Percentiles rank a stretch among this genome's conserved stretches.
Conservation (phyloP, 2,888 invertebrate species). For the Catonia carolina region DNA sequence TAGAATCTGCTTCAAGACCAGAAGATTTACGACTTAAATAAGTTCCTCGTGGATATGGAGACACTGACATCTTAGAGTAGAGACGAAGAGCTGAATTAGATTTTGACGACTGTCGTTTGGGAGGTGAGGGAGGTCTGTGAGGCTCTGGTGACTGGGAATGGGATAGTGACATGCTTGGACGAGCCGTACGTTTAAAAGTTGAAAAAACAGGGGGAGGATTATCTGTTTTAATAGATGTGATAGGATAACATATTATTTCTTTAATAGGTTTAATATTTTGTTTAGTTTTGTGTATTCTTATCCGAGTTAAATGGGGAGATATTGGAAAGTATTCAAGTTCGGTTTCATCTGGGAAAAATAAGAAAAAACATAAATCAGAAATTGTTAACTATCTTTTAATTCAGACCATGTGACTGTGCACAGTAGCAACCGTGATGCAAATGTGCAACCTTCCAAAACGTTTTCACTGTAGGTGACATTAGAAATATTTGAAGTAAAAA, state of each 20-base stretch:
- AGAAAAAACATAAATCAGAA: conserved; percentile 17
- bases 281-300: conserved; percentile 62
- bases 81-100: conserved; percentile 62
- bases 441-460: background rate
- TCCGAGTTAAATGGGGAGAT: conserved; percentile 71
- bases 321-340: conserved; percentile 78
- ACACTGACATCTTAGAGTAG: conserved; percentile 43
- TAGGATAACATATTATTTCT: conserved; percentile 58
- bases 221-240: conserved; percentile 42
- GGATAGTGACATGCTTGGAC: conserved; percentile 9
- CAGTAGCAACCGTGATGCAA: background rate
- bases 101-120: conserved; percentile 67
- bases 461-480: too few relatives aligned
- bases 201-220: conserved; percentile 49
- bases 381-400: background rate
- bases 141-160: conserved; percentile 35
- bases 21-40: conserved; percentile 35
- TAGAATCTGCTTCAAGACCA: conserved; percentile 42
- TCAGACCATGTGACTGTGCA: background rate
- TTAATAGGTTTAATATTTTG: conserved; percentile 36
- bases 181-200: conserved; percentile 52
- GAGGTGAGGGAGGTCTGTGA: conserved; percentile 60
- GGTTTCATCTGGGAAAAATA: conserved; percentile 54
- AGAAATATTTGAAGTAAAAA: background rate
- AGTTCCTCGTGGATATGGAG: conserved; percentile 39